Conservation (phyloP, 2,797 vertebrate species). For the Manis pentadactyla region DNA sequence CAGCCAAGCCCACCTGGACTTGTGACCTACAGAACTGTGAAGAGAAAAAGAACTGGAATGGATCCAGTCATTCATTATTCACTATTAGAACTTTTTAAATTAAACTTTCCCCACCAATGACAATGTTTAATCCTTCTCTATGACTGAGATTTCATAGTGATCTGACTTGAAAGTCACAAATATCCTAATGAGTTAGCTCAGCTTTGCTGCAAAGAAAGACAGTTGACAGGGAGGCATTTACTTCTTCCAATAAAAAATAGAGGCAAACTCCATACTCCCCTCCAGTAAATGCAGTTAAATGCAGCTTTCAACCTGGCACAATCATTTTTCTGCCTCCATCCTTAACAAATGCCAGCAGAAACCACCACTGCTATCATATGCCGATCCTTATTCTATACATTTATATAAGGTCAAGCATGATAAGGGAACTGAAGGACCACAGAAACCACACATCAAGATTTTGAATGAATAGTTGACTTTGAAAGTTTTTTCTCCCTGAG, state of each 20-base stretch:
- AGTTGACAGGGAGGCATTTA: not conserved
- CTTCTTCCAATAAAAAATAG: not conserved
- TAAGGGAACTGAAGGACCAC: not conserved
- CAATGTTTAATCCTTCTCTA: not conserved
- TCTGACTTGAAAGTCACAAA: not conserved
- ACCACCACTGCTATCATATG: not conserved
- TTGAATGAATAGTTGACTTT: not conserved
- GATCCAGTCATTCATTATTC: not conserved
- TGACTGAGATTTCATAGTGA: not conserved
- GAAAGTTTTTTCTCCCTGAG: not conserved
- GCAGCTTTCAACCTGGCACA: not conserved
- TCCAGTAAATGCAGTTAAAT: not conserved
- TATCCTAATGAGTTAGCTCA: not conserved
- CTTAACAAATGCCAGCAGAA: not conserved
- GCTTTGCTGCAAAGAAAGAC: constrained; percentile 10
- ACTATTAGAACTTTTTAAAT: no score
- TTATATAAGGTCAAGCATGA: not conserved
- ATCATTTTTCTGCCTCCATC: not conserved
- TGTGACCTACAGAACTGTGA: not conserved
- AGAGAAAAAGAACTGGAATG: not conserved
- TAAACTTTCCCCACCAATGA: not conserved
- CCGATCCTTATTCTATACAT: not conserved
- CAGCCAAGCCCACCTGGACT: not conserved
- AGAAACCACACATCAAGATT: not conserved
- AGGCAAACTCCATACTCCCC: not conserved